Evolutionary conservation across 2,888 invertebrate genomes (phyloP).

Genomic region (Scaptomyza reducta): DNA sequence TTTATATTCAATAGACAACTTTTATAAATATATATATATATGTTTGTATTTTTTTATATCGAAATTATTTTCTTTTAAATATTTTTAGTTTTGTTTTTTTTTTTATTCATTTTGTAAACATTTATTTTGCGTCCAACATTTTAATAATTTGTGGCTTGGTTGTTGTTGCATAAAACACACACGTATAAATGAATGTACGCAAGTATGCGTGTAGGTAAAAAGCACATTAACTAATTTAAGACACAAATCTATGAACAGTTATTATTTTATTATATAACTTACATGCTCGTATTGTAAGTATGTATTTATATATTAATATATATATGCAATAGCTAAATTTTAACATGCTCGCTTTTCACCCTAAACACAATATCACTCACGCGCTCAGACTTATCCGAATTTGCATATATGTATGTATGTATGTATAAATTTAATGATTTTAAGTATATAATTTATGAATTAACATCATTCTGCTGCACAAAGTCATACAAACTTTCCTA

Average conservation of each 20-base stretch:
- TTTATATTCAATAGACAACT: constrained; percentile 21
- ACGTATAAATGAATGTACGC: neutral
- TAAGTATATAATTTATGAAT: constrained; percentile 36
- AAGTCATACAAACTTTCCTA: constrained; percentile 21
- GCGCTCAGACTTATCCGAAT: constrained; percentile 84
- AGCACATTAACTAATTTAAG: constrained; percentile 65
- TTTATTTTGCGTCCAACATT: constrained; percentile 43
- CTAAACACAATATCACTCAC: constrained; percentile 84
- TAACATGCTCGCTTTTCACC: constrained; percentile 67
- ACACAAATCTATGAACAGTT: constrained; percentile 57
- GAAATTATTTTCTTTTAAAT: constrained; percentile 21
- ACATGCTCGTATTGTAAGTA: constrained; percentile 3
- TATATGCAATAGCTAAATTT: constrained; percentile 41
- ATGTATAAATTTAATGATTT: constrained; percentile 24
- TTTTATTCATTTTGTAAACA: constrained; percentile 55
- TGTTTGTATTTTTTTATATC: constrained; percentile 10
- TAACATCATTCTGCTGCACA: constrained; percentile 22
- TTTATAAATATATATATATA: constrained; percentile 9
- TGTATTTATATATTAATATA: constrained; percentile 33
- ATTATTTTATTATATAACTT: constrained; percentile 2
- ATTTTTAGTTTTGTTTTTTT: constrained; percentile 27
- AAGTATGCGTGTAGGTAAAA: constrained; percentile 35
- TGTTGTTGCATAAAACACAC: constrained; percentile 28
- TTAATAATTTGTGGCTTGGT: constrained; percentile 41
- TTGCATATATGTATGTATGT: constrained; percentile 50